Base-by-base conservation (phyloP, 2,797 vertebrate genomes). In the Helicolenus hilgendorfi region DNA sequence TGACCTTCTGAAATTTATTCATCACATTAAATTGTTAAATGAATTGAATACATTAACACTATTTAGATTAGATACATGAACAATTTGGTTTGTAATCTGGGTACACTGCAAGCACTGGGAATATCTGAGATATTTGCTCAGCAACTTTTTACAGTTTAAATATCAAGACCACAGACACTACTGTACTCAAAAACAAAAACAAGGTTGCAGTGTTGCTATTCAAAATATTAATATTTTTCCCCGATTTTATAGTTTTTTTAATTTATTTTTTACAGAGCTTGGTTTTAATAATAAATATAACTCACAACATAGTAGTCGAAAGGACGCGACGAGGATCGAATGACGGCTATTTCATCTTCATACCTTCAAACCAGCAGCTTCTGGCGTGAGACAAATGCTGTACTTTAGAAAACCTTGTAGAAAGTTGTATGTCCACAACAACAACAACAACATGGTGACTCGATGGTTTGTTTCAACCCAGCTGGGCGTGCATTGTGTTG, bases 151-250 rank as follows among this genome's bases (percentile, higher is more conserved):
- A 91, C 92, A 92, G 79, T 90, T 93, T 93, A 91, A 92, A 95
- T 93, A 95, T 94, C 93, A 94, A 94, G 92, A 96, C 83, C 93
- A 94, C 93, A 92, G 82, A 94, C 72, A 96, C 95, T 96, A 96
- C 76, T 91, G 88, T 90, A 93, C 92, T 94, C 87, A 78, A 94
- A 94, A 94, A 91, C 63, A 92, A 84, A 77, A 93, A 94, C 71
- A 93, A 92, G 81, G 56, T 84, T 92, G 85, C 83, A 81, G 79
- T 89, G 86, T 92, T 91, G 83, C 95, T 96, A 96, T 91, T 95
- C 71, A 94, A 89, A 92, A 92, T 84, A 84, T 93, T 90, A 55
- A 89, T 91, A 81, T 87, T 89, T 79, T 75, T 83, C 89, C 89
- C 67, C 29, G 8, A 76, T 58, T 84, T 81, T 84, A 68, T 81